Base-by-base conservation (phyloP, 2,888 invertebrate genomes). In the Onchidella celtica region DNA sequence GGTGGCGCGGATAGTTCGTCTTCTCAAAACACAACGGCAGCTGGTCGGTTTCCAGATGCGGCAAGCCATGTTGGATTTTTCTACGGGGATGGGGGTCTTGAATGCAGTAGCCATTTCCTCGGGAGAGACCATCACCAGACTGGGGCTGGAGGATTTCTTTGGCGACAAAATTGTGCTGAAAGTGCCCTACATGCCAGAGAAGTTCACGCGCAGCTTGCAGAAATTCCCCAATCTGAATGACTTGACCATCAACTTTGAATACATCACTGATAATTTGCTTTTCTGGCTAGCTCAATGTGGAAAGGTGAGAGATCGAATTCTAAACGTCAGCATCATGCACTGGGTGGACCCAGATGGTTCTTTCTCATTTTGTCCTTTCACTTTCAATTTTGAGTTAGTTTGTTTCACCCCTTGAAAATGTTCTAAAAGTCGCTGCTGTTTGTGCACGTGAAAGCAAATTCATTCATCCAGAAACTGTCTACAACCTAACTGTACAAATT, bases 131-230 rank as follows among this genome's bases (percentile, higher is more conserved):
- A 32, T 77, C n/a, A n/a, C 27, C 38, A 34, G 77, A 9, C 55
- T 77, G 55, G 75, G 77, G 24, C 77, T 77, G 32, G 77, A 77
- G 68, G 77, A 68, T 34, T 77, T 66, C 68, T 66, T 77, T n/a
- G 47, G 47, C 1, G 66, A 77, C 32, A n/a, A 66, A 6, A 29
- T 32, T 2, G 47, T 38, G 27, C 34, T 32, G 27, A 21, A n/a
- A 17, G 3, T 32, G 9, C 66, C 32, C 11, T 6, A 47, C 66
- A 3, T 68, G 32, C 40, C 68, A 24, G 34, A 66, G 24, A 38
- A 57, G 63, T 75, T 75, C 24, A 29, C 65, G 3, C 21, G 14
- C 32, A 36, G 63, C 63, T 63, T 74, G 11, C 34, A n/a, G 36
- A 6, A 3, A 17, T 77, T 77, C 27, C 32, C 77, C 29, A 40